Percentiles rank a stretch among this genome's conserved stretches.
phyloP scores from a whole-genome alignment of 1,140 invertebrate species.

The Dendrolimus kikuchii region DNA sequence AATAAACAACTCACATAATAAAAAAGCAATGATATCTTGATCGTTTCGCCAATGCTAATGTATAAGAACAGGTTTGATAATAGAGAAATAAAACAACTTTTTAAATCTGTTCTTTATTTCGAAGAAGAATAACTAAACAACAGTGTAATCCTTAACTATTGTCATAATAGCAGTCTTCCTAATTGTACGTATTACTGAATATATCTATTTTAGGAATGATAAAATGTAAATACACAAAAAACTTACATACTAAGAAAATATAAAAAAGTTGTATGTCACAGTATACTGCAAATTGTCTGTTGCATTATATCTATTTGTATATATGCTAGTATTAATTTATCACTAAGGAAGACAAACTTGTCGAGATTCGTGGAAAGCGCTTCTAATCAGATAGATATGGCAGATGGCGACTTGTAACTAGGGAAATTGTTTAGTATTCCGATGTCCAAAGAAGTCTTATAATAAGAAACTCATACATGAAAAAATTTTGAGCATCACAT shows the following conservation, averaged over 20 bases:
- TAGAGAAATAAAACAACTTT: no score
- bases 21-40: no score
- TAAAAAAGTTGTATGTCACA: neutral
- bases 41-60: no score
- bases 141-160: conserved; percentile 18
- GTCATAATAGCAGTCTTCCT: conserved; percentile 40
- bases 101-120: no score
- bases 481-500: no score
- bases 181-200: conserved; percentile 9
- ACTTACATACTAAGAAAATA: neutral
- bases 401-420: no score
- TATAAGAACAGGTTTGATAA: no score
- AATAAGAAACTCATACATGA: no score
- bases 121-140: neutral
- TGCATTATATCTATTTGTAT: neutral
- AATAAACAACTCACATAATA: no score
- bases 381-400: no score
- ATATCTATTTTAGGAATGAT: conserved; percentile 26
- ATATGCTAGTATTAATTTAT: neutral
- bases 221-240: neutral
- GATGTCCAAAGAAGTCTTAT: no score
- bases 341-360: conserved; percentile 7
- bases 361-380: neutral
- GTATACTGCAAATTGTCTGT: neutral
- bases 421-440: neutral